Evolutionary conservation across 35 echinoderm and acorn worm genomes (phyloP).

Genomic region (Stichopus chloronotus): DNA sequence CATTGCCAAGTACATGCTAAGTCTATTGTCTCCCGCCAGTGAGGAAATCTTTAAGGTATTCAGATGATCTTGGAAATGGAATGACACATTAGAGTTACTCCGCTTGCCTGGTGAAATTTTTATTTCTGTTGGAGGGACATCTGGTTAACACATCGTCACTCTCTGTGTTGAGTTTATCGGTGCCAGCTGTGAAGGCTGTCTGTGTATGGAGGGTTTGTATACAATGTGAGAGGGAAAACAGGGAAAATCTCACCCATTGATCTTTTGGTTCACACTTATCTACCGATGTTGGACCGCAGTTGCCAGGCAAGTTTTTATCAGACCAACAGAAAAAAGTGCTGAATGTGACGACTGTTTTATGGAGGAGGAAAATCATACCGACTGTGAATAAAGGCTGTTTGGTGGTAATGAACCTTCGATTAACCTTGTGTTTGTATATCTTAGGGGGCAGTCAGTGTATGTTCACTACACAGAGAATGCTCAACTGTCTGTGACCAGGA

Average conservation of each 20-base stretch:
- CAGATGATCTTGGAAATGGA: too few species aligned
- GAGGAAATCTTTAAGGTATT: too few species aligned
- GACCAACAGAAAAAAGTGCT: not conserved
- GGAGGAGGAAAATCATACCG: not conserved
- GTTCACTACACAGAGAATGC: too few species aligned
- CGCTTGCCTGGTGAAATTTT: not conserved
- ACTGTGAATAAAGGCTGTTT: too few species aligned
- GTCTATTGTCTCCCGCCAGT: too few species aligned
- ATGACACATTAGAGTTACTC: too few species aligned
- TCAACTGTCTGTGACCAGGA: too few species aligned
- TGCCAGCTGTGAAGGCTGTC: conserved; percentile 10
- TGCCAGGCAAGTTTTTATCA: conserved; percentile 28
- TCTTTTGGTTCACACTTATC: not conserved
- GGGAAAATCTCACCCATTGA: not conserved
- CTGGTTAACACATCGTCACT: not conserved
- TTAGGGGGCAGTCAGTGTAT: too few species aligned
- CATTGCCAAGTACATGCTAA: too few species aligned
- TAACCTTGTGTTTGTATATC: too few species aligned
- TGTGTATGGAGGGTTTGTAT: not conserved
- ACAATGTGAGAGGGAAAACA: not conserved
- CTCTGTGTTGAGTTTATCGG: not conserved
- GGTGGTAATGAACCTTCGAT: too few species aligned
- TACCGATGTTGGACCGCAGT: not conserved
- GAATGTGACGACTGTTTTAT: conserved; percentile 2
- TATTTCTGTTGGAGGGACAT: not conserved